Conservation (phyloP, 2,113 vertebrate genomes). For the Meles meles region DNA sequence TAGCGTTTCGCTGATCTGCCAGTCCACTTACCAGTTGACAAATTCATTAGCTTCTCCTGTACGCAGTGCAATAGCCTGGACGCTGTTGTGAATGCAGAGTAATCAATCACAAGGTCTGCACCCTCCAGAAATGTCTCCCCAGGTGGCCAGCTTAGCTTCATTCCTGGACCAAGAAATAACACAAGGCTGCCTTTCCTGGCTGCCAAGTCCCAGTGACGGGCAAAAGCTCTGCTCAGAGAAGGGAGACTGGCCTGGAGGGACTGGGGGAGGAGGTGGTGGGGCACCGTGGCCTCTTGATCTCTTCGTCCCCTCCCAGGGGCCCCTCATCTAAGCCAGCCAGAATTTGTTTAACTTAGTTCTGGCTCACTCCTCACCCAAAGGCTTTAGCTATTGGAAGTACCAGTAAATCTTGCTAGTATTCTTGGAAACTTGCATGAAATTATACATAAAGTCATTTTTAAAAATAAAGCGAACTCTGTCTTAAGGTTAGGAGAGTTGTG, state of each 20-base stretch:
- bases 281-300: background rate
- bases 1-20: background rate
- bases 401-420: background rate
- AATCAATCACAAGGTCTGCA: background rate
- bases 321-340: background rate
- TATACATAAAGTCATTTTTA: background rate
- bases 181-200: background rate
- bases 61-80: background rate
- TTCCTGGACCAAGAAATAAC: background rate
- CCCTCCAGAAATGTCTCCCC: background rate
- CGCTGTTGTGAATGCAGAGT: background rate
- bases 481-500: background rate
- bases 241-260: background rate
- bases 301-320: background rate
- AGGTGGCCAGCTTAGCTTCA: background rate
- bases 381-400: background rate
- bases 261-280: too few species aligned
- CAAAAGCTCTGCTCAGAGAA: background rate
- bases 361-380: background rate
- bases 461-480: background rate
- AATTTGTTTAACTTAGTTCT: background rate
- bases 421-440: background rate
- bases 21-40: background rate
- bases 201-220: background rate
- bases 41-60: background rate